These are phyloP conservation scores for Dolichopus griseipennis DNA, from an alignment of 2,888 invertebrate species.

Conservation along the genomic window DNA sequence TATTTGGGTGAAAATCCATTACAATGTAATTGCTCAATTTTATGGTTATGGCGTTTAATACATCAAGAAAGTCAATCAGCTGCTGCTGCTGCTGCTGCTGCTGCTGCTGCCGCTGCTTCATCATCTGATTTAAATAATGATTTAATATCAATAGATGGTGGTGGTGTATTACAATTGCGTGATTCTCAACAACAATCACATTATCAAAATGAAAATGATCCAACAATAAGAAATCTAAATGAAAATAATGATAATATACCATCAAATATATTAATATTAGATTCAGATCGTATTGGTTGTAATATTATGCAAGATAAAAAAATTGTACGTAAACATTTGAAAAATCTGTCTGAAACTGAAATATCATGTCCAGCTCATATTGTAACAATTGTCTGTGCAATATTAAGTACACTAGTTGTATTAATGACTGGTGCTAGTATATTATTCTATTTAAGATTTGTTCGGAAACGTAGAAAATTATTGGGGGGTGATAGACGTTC, in stretches of 20 bases:
- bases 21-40: conserved; percentile 75
- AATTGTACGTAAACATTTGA: conserved; percentile 33
- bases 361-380: conserved; percentile 44
- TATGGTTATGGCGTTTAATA: conserved; percentile 74
- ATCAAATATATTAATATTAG: conserved; percentile 30
- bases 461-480: conserved; percentile 39
- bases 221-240: not conserved
- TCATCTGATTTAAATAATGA: not conserved
- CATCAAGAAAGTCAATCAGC: conserved; percentile 8
- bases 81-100: not conserved
- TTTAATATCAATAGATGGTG: conserved; percentile 18
- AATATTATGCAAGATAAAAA: conserved; percentile 38
- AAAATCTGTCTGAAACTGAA: conserved; percentile 40
- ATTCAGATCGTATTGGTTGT: conserved; percentile 40
- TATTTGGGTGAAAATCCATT: conserved; percentile 75
- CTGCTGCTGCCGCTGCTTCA: conserved; percentile 13
- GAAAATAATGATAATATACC: not conserved
- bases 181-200: not conserved
- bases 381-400: conserved; percentile 43
- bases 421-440: conserved; percentile 41
- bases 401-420: conserved; percentile 39
- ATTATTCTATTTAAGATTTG: conserved; percentile 39
- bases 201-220: not conserved
- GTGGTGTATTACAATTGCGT: conserved; percentile 17
- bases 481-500: conserved; percentile 39